Evolutionary conservation across 2,113 vertebrate species (phyloP).

Genomic region (Malurus cyaneus): DNA sequence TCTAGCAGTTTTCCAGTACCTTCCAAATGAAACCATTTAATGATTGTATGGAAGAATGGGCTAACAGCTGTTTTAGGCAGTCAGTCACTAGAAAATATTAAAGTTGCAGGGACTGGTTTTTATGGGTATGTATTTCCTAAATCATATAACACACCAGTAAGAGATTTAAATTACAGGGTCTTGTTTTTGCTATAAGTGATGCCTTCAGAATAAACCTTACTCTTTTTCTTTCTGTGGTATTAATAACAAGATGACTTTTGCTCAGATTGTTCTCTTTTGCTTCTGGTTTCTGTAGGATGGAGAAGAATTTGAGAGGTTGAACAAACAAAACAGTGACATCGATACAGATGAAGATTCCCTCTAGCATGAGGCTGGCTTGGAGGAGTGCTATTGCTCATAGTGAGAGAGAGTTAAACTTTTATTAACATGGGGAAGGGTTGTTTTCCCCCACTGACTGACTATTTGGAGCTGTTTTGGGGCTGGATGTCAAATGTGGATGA

Average conservation of each 20-base stretch:
- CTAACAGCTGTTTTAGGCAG: neutral
- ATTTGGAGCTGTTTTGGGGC: neutral
- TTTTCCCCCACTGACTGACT: neutral
- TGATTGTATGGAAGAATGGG: neutral
- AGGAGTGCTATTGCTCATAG: neutral
- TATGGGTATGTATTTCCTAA: neutral
- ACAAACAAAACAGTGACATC: constrained; percentile 84
- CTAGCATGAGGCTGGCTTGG: neutral
- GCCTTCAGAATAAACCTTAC: neutral
- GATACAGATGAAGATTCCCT: constrained; percentile 91
- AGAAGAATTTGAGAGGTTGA: constrained; percentile 91
- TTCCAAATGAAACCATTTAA: neutral
- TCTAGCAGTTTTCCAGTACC: neutral
- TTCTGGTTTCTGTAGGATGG: constrained; percentile 83
- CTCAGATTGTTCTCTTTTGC: neutral
- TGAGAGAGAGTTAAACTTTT: neutral
- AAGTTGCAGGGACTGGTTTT: neutral
- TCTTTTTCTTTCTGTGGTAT: neutral
- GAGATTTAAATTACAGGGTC: neutral
- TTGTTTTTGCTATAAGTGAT: neutral
- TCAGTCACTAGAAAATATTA: neutral
- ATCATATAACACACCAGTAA: neutral
- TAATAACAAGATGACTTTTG: neutral
- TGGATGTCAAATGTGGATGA: neutral
- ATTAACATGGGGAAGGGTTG: neutral